These are phyloP conservation scores for Melanostigma gelatinosum DNA, from an alignment of 2,113 vertebrate genomes.

Conservation along the genomic window DNA sequence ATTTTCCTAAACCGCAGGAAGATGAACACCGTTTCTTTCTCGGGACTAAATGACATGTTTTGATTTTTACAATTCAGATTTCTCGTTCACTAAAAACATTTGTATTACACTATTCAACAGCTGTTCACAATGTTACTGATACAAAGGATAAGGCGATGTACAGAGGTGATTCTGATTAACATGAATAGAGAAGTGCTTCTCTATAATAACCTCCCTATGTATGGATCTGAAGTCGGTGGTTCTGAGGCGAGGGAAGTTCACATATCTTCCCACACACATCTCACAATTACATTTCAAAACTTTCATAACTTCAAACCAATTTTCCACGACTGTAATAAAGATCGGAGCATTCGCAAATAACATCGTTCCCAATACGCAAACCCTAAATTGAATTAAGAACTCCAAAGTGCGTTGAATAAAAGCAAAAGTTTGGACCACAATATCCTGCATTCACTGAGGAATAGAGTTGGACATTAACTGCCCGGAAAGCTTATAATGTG, in stretches of 20 bases:
- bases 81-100: background rate
- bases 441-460: background rate
- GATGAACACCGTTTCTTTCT: background rate
- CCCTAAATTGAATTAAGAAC: background rate
- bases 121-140: background rate
- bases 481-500: background rate
- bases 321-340: slow-evolving; percentile 1
- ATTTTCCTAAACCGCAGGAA: background rate
- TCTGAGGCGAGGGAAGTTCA: background rate
- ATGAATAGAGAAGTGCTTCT: background rate
- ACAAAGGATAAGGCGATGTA: background rate
- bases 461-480: background rate
- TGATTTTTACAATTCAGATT: background rate
- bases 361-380: background rate
- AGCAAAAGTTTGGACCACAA: background rate
- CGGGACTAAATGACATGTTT: background rate
- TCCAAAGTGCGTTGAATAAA: background rate
- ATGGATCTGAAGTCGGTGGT: background rate
- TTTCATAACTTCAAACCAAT: slow-evolving; percentile 34
- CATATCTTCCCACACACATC: background rate
- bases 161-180: background rate
- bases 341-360: slow-evolving; percentile 4
- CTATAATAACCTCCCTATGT: background rate
- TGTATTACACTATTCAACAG: background rate
- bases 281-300: slow-evolving; percentile 28